phyloP scores from a whole-genome alignment of 2,113 vertebrate genomes.

The Gopherus flavomarginatus region DNA sequence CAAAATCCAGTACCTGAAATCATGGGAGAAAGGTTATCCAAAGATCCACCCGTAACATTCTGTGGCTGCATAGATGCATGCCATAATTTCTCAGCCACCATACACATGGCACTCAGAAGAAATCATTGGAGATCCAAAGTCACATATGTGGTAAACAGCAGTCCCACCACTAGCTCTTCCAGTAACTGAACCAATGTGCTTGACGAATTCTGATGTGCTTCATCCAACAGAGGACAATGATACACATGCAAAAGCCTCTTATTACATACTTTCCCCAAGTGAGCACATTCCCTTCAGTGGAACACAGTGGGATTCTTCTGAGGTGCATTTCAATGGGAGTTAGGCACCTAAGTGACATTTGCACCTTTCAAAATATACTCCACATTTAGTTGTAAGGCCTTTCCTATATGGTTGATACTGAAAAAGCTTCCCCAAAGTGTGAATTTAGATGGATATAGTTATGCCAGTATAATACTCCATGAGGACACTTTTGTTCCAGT shows the following conservation, averaged over 20 bases:
- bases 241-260: not conserved
- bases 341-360: not conserved
- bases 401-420: not conserved
- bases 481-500: not conserved
- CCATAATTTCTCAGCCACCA: not conserved
- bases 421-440: not conserved
- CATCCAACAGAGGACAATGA: not conserved
- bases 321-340: not conserved
- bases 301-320: not conserved
- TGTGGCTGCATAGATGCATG: not conserved
- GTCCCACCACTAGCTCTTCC: not conserved
- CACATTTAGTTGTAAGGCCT: not conserved
- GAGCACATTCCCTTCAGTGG: not conserved
- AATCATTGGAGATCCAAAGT: not conserved
- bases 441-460: not conserved
- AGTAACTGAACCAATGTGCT: not conserved
- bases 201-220: not conserved
- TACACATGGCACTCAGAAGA: not conserved
- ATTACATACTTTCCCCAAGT: not conserved
- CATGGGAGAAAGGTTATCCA: not conserved
- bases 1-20: conserved; percentile 96
- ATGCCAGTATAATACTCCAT: not conserved
- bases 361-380: not conserved
- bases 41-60: not conserved
- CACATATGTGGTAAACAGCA: not conserved